Base-by-base conservation (phyloP, 2,113 vertebrate species). In the Acrocephalus arundinaceus region DNA sequence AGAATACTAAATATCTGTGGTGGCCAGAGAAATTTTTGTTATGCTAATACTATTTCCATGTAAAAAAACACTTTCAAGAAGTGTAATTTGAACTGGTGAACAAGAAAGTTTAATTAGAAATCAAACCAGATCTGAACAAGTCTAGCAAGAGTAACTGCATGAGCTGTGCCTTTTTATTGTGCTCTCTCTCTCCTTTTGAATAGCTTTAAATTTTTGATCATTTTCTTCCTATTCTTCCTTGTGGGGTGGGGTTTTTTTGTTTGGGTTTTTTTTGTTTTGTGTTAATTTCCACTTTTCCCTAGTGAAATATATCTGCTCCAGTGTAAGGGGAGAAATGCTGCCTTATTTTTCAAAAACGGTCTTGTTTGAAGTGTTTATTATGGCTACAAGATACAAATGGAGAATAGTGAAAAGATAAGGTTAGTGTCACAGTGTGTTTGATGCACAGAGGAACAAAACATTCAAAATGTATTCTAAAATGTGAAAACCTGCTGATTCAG, bases 61-160 rank as follows among this genome's bases (percentile, higher is more conserved):
- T 92, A 65, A 91, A 89, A 65, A 91, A 89, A 55, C 37, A 52
- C 57, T 72, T 89, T 19, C 3, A 35, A 83, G 65, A 71, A 62
- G 45, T 88, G 59, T 66, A 7, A 63, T 78, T 91, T 94, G 63
- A 74, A 91, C 52, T 76, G 45, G 20, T 30, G 31, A 95, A 80
- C 46, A 77, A 80, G 52, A 76, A 80, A 80, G 10, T 49, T 81
- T 90, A 74, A 63, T 88, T 94, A 90, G 76, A 84, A 78, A 86
- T 86, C 65, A 96, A 88, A 93, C 28, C 35, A 74, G 48, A 88
- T 58, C 65, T 71, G 43, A 92, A 81, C 92, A 78, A 89, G 92
- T 91, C 45, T 79, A 81, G 41, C 88, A 82, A 77, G 71, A 71
- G 68, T 63, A 90, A 87, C 61, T 72, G 2, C 45, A 41, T 57